Base-by-base conservation (phyloP, 2,797 vertebrate genomes). In the Pterois miles region DNA sequence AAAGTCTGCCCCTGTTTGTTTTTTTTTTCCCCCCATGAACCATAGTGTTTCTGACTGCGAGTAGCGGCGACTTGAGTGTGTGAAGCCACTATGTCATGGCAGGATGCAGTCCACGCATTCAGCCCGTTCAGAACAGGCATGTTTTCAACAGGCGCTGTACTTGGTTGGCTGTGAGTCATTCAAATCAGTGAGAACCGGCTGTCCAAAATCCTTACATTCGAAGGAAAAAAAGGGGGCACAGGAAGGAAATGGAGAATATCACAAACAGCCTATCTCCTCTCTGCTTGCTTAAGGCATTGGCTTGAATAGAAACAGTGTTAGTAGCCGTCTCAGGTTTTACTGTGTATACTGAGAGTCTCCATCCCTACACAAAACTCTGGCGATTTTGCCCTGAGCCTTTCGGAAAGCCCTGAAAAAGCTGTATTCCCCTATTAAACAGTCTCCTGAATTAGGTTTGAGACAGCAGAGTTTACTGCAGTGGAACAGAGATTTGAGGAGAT, bases 401-500 rank as follows among this genome's bases (percentile, higher is more conserved):
- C 8, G 64, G 6, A 67, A 71, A 57, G 62, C 52, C 10, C 13
- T 6, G 16, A 43, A 57, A 66, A 63, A 48, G 6, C 27, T 10
- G 38, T 53, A 40, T 52, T 60, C 27, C 31, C 68, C 14, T 22
- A 60, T 71, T 31, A 66, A 80, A 62, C 63, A 54, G 43, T 11
- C n/a, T 65, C n/a, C n/a, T 65, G 29, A 74, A 64, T 65, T 18
- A 78, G 33, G 14, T 14, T 22, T 34, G 43, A 66, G 65, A 66
- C 33, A 54, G 64, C 64, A 54, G 36, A 38, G 23, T 63, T 54
- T 31, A 13, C 34, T 58, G 25, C 33, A 58, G 23, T 6, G 20
- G 3, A 65, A 72, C 8, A 14, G 43, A 80, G 52, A 58, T 31
- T 83, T 22, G 64, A 87, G 38, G 53, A 34, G 64, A 38, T 76